Evolutionary conservation across 2,888 invertebrate species (phyloP), one percentile per base, ranked within the genome.

Genomic region (Chaetogeoica ovagalla): DNA sequence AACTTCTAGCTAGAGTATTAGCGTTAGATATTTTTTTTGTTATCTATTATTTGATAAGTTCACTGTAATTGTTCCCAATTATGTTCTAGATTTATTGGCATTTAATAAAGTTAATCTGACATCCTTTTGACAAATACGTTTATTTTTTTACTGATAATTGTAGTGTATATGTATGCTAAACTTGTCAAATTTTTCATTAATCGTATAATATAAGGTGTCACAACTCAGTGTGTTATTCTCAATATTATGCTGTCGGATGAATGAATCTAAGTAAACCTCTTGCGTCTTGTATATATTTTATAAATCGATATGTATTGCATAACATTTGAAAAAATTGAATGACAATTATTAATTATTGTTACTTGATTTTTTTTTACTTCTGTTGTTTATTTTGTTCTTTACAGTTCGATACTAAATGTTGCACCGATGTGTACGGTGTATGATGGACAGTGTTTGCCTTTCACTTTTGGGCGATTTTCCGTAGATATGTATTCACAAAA

Each of bases 11-110:
- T 79, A 70, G 62, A 60, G 63, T 70, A 63, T 71, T 79, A 79
- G 79, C 23, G 57, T 79, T 79, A 79, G 63, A 70, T 55, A 39
- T 48, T 48, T 77, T 77, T 77, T 79, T 79, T 79, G 79, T 79
- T 79, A 79, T 79, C 70, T 79, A 79, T 70, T 79, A 79, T 79
- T 79, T 79, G 70, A 71, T 79, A 79, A 79, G 79, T 70, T 77
- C 79, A 71, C 79, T 79, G 63, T 79, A 79, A 79, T 79, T 79
- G 77, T 79, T 71, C 57, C 71, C 79, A 65, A 71, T 57, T 79
- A 79, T 63, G 63, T 77, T 79, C 57, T 79, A 79, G 79, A 55
- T 62, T 79, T 79, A 79, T 71, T 79, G 21, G 79, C 79, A 79
- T 79, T 71, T 79, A 79, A 79, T 79, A 79, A 79, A 79, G 55